These are phyloP conservation scores for Nebria brevicollis DNA, from an alignment of 2,888 invertebrate species.

Conservation along the genomic window DNA sequence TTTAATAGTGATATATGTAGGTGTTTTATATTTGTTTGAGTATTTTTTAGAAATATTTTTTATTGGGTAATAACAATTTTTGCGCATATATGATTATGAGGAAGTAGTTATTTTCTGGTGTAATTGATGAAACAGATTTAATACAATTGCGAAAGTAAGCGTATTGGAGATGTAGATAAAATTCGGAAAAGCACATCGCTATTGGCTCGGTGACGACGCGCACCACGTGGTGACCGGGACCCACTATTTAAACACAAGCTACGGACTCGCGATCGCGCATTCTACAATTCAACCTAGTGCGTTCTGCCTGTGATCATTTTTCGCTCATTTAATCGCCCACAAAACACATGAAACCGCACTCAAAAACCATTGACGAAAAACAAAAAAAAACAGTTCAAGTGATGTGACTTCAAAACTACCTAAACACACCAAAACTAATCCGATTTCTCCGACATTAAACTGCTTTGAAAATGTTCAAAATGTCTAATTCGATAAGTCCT, in stretches of 20 bases:
- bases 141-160: not conserved
- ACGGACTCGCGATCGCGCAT: constrained; percentile 15
- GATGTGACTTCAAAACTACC: constrained; percentile 9
- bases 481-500: constrained; percentile 5
- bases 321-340: not conserved
- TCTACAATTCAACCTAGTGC: constrained; percentile 9
- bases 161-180: not conserved
- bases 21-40: too few relatives aligned
- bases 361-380: not conserved
- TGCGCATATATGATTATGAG: too few relatives aligned
- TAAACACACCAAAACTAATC: constrained; percentile 7
- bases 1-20: too few relatives aligned
- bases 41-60: too few relatives aligned
- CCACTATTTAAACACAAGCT: constrained; percentile 24
- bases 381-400: not conserved
- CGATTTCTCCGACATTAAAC: constrained; percentile 19
- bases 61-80: too few relatives aligned
- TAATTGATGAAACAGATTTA: too few relatives aligned
- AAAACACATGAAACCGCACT: not conserved
- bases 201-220: constrained; percentile 18
- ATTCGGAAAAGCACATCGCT: constrained; percentile 6
- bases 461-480: not conserved
- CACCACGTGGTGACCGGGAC: constrained; percentile 23
- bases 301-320: not conserved
- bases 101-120: too few relatives aligned